Evolutionary conservation across 2,797 vertebrate species (phyloP), one percentile per base, ranked within the genome.

Genomic region (Gobionotothen gibberifrons): DNA sequence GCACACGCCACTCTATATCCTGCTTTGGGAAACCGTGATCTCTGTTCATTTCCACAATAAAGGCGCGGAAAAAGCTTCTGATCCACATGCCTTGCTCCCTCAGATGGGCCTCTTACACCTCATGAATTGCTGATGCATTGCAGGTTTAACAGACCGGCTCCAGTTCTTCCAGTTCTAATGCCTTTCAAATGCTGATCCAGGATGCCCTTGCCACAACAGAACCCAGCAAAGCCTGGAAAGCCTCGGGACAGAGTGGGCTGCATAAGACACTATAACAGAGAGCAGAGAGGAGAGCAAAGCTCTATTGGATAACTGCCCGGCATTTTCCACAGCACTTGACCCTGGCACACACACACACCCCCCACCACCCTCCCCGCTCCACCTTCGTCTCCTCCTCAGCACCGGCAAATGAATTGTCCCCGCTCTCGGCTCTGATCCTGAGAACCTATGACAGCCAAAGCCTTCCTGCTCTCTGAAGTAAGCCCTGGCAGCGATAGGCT

Each of bases 381-480:
- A 75, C 81, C 77, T 74, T 76, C 59, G 58, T 70, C 84, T 78
- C 74, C 79, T 87, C 83, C 77, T 76, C 87, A 76, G 70, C 83
- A 73, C 81, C 57, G 5, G 78, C 80, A 91, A 90, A 90, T 90
- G 81, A 92, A 92, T 87, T 88, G 89, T 87, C 91, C 79, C 82
- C 57, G 67, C 89, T 81, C 84, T 82, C 49, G 48, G 82, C 88
- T 88, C 85, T 87, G 86, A 90, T 93, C 86, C 85, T 87, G 83
- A 87, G 89, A 87, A 86, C 82, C 88, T 83, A 73, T 86, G 90
- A 90, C 90, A 91, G 89, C 86, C 90, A 85, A 86, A 90, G 85
- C 83, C 85, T 73, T 78, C 72, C 83, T 29, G 59, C 81, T 85
- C 89, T 86, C 83, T 81, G 84, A 86, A 86, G 85, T 88, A 83